Base-by-base conservation (phyloP, 2,797 vertebrate genomes). In the Saxicola maurus region DNA sequence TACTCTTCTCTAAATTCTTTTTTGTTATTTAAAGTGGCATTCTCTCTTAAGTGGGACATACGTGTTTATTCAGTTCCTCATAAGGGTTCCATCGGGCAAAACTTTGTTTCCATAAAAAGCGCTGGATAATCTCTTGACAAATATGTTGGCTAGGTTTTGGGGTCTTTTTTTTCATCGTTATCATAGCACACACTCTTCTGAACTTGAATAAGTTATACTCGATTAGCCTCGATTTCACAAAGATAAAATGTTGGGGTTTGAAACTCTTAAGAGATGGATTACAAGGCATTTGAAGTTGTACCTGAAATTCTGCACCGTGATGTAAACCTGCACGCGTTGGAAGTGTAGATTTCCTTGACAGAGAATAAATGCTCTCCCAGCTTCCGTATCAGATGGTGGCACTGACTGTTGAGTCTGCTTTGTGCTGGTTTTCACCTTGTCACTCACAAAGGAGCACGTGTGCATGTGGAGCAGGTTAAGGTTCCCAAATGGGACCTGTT, bases 291-390 rank as follows among this genome's bases (percentile, higher is more conserved):
- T 52, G 9, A 42, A 87, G 11, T 64, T 86, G 46, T 38, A 49
- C 9, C 16, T 66, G 16, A 49, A 62, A 18, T 73, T 64, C 21
- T 43, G 23, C 24, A 8, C 10, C 7, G 59, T 72, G 21, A 6
- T 13, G 5, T 65, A 40, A 74, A 82, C 2, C 16, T 1, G 6
- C 20, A 4, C 0, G 0, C 40, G 81, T 13, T 8, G 25, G 59
- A 59, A 40, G 10, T 19, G 21, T 8, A 51, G 27, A 25, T 83
- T 66, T 83, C 45, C 19, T 62, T 67, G 18, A 17, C 13, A 25
- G 28, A 37, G 43, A 51, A 13, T 31, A 24, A 68, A 51, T 42
- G 18, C 21, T 61, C 23, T 76, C 6, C 30, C 5, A 10, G 59
- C 10, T 49, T 61, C 13, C 2, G 0, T 52, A 10, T 80, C 3